These are phyloP conservation scores for Dinothrombium tinctorium DNA, from an alignment of 1,140 invertebrate genomes.

Conservation along the genomic window DNA sequence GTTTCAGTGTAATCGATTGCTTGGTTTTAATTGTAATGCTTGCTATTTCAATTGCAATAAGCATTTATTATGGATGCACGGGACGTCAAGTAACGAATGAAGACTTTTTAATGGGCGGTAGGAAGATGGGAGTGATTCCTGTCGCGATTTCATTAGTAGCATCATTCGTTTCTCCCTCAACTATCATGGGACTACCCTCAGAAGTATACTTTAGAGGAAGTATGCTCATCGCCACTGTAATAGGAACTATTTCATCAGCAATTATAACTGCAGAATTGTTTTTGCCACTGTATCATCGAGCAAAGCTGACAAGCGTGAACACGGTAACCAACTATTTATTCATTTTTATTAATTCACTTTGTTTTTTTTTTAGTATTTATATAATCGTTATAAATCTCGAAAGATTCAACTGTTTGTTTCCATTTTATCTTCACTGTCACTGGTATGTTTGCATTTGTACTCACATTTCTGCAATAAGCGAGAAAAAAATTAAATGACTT, in stretches of 20 bases:
- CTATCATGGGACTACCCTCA: conserved; percentile 57
- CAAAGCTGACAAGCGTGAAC: conserved; percentile 63
- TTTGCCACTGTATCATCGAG: conserved; percentile 64
- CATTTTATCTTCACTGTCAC: no score
- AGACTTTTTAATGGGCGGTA: conserved; percentile 23
- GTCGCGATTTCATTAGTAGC: conserved; percentile 51
- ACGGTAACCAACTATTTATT: conserved; percentile 36
- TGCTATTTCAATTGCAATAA: conserved; percentile 40
- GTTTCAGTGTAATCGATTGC: conserved; percentile 10
- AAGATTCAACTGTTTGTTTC: no score
- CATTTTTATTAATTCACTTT: not conserved
- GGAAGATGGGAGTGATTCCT: conserved; percentile 38
- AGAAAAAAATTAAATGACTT: no score
- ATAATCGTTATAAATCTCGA: no score
- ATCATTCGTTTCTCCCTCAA: conserved; percentile 63
- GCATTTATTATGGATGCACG: conserved; percentile 29
- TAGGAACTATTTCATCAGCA: conserved; percentile 49
- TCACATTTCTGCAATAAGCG: no score
- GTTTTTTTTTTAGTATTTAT: not conserved
- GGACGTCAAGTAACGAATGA: conserved; percentile 1
- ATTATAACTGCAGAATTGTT: conserved; percentile 57
- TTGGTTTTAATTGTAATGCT: conserved; percentile 13
- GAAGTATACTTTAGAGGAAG: conserved; percentile 41
- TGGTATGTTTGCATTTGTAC: no score
- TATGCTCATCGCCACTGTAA: conserved; percentile 50